phyloP scores from a whole-genome alignment of 2,797 vertebrate species.

The Halcyon chelicuti region DNA sequence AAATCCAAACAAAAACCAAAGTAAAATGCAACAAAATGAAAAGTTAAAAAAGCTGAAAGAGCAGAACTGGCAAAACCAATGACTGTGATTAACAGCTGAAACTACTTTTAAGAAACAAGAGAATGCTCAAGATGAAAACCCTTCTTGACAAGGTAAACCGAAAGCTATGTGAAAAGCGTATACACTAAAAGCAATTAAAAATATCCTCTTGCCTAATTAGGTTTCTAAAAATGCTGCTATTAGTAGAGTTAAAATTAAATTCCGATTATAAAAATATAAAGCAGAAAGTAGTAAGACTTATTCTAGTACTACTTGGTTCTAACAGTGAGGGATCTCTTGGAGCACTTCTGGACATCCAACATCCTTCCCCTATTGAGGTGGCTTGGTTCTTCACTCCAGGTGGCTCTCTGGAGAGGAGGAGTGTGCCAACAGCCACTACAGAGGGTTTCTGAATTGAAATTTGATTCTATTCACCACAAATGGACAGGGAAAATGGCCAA shows the following conservation, averaged over 20 bases:
- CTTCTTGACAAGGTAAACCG: not conserved
- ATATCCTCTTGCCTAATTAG: not conserved
- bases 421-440: not conserved
- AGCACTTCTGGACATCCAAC: not conserved
- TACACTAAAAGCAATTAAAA: not conserved
- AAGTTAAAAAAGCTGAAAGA: not conserved
- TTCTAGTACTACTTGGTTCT: not conserved
- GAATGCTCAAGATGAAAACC: not conserved
- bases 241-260: not conserved
- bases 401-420: not conserved
- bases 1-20: not conserved
- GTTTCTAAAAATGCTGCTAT: not conserved
- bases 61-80: not conserved
- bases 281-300: not conserved
- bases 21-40: not conserved
- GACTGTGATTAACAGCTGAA: not conserved
- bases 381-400: not conserved
- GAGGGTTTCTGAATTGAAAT: not conserved
- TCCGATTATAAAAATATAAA: not conserved
- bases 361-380: not conserved
- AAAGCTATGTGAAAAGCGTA: not conserved
- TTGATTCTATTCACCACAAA: not conserved
- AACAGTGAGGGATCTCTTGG: rapidly evolving
- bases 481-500: not conserved
- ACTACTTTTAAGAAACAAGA: not conserved